A percentile compares a stretch with the other conserved stretches of the same genome.
Evolutionary conservation across 1,140 invertebrate genomes (phyloP).

Genomic region (Cephus cinctus): DNA sequence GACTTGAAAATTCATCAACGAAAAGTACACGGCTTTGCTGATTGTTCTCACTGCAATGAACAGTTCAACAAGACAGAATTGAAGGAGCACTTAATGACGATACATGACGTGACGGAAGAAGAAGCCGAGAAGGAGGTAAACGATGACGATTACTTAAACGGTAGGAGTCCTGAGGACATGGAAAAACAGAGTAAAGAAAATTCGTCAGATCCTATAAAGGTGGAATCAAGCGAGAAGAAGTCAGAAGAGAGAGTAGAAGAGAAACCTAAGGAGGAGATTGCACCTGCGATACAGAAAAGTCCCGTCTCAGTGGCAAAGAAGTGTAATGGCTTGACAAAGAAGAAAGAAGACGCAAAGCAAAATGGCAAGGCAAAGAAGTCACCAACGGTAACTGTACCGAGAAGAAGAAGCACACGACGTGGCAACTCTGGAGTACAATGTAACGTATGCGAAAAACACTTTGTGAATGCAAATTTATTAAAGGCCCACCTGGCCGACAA

Average conservation of each 20-base stretch:
- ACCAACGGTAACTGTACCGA: background rate
- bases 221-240: background rate
- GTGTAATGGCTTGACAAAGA: too few relatives aligned
- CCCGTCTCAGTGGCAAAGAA: background rate
- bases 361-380: background rate
- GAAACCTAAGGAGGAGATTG: too few relatives aligned
- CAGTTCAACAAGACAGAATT: constrained; percentile 24
- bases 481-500: constrained; percentile 17
- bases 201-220: background rate
- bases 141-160: too few relatives aligned
- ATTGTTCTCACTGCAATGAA: constrained; percentile 27
- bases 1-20: constrained; percentile 27
- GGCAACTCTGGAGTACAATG: background rate
- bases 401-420: background rate
- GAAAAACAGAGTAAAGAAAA: background rate
- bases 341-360: background rate
- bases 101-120: constrained; percentile 19
- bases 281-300: background rate
- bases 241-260: too few relatives aligned
- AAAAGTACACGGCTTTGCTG: constrained; percentile 23
- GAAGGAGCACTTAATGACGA: constrained; percentile 27
- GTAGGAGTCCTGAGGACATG: background rate
- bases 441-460: constrained; percentile 14
- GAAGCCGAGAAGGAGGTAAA: too few relatives aligned
- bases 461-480: constrained; percentile 15